Evolutionary conservation across 2,888 invertebrate genomes (phyloP).

Genomic region (Tuta absoluta): DNA sequence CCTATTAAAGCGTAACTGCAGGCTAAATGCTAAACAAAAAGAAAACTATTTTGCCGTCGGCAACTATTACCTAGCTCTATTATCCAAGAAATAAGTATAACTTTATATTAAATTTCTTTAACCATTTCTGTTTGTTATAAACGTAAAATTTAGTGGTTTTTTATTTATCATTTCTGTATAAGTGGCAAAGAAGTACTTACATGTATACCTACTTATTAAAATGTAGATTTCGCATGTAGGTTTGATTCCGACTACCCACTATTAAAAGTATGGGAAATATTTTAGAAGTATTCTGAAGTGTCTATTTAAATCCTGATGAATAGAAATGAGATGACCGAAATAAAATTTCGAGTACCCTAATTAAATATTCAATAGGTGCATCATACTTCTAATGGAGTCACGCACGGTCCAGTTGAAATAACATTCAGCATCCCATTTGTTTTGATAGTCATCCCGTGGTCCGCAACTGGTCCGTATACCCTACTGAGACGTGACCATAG

Average conservation of each 20-base stretch:
- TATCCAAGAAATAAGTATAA: background rate
- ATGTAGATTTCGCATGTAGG: too few relatives aligned
- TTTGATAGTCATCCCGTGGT: constrained; percentile 55
- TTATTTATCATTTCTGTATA: too few relatives aligned
- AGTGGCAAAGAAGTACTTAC: too few relatives aligned
- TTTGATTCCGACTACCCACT: too few relatives aligned
- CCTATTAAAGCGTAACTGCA: background rate
- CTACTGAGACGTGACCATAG: constrained; percentile 66
- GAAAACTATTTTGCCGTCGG: constrained; percentile 4
- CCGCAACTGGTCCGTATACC: constrained; percentile 45
- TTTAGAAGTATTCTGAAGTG: background rate
- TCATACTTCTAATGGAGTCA: constrained; percentile 47
- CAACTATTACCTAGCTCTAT: background rate
- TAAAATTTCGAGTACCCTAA: constrained; percentile 45
- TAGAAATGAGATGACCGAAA: background rate
- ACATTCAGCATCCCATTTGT: constrained; percentile 72
- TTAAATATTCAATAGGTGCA: constrained; percentile 58
- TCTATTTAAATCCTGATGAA: background rate
- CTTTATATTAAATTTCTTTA: too few relatives aligned
- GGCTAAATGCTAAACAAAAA: background rate
- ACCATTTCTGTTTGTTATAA: too few relatives aligned
- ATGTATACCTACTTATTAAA: too few relatives aligned
- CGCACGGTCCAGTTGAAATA: constrained; percentile 75
- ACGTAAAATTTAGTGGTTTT: too few relatives aligned
- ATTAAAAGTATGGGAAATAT: background rate